A percentile compares a stretch with the other conserved stretches of the same genome.
phyloP scores from a whole-genome alignment of 2,113 vertebrate genomes.

The Nesoenas mayeri region DNA sequence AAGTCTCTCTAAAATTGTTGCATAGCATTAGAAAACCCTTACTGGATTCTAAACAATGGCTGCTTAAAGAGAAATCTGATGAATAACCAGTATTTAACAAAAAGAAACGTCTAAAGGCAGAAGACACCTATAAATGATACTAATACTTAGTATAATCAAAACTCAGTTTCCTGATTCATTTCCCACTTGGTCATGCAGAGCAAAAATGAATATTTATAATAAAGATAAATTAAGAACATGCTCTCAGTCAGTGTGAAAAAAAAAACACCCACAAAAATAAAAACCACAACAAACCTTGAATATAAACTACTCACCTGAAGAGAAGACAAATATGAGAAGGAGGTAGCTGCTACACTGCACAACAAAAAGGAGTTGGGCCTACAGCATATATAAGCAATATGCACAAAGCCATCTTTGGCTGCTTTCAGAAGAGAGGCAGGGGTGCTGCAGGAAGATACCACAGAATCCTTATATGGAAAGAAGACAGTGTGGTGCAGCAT shows the following conservation, averaged over 20 bases:
- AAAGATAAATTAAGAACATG: conserved; percentile 6
- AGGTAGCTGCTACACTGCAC: background rate
- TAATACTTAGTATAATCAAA: conserved; percentile 18
- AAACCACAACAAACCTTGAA: background rate
- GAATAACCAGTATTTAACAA: background rate
- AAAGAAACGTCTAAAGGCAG: background rate
- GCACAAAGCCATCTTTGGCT: conserved; percentile 74
- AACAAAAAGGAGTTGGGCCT: conserved; percentile 32
- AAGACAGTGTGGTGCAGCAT: conserved; percentile 72
- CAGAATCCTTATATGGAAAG: conserved; percentile 77
- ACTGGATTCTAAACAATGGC: conserved; percentile 18
- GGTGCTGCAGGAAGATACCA: conserved; percentile 67
- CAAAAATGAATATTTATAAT: background rate
- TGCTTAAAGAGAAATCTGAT: conserved; percentile 3
- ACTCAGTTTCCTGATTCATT: conserved; percentile 40
- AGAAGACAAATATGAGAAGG: background rate
- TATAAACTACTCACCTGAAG: conserved; percentile 64
- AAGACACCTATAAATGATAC: background rate
- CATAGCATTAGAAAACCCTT: background rate
- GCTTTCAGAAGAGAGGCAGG: conserved; percentile 68
- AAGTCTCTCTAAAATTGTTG: background rate
- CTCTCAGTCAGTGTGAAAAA: background rate
- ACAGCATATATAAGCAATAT: conserved; percentile 19
- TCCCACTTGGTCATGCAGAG: background rate
- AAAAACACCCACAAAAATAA: no score